Evolutionary conservation across 2,113 vertebrate species (phyloP), one percentile per base, ranked within the genome.

Genomic region (Nycticebus coucang): DNA sequence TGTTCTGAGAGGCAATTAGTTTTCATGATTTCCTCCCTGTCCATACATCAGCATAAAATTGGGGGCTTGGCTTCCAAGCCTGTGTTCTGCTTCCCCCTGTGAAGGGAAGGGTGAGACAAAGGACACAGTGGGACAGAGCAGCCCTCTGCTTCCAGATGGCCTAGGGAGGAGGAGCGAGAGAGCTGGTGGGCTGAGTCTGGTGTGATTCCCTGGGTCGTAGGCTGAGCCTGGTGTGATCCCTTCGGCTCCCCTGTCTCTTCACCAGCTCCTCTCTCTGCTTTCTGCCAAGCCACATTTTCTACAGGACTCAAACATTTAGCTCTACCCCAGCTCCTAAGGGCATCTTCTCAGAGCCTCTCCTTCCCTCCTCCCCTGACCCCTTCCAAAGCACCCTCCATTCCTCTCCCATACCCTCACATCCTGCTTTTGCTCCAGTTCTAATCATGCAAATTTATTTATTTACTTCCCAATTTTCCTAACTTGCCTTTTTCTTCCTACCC

Each of bases 1-100:
- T 94, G 28, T 95, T 97, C 86, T 78, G 87, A 97, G 91, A 96
- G 80, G 93, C 96, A 95, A 96, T 97, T 96, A 94, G 81, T 14
- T 95, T 97, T 96, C 93, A 96, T 53, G 91, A 91, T 87, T 97
- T 96, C 75, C 71, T 93, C 80, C 80, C 64, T 8, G 50, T 87
- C 22, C 4, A 35, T 84, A 91, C 82, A 91, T 83, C 79, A 72
- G 91, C 85, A 95, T 96, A 91, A 96, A 98, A 96, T 96, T 96
- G 89, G 75, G 84, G 86, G 57, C 87, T 97, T 89, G 72, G 89
- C 71, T 96, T 96, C 83, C 53, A 86, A 89, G 71, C 26, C 81
- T 78, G 68, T 78, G 83, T n/a, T 95, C 89, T 24, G 37, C 85
- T 69, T 26, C 21, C 41, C 77, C 66, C 30, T 60, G 15, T 59